A percentile compares a stretch with the other conserved stretches of the same genome.
Evolutionary conservation across 2,797 vertebrate species (phyloP).

Genomic region (Danio choprae): DNA sequence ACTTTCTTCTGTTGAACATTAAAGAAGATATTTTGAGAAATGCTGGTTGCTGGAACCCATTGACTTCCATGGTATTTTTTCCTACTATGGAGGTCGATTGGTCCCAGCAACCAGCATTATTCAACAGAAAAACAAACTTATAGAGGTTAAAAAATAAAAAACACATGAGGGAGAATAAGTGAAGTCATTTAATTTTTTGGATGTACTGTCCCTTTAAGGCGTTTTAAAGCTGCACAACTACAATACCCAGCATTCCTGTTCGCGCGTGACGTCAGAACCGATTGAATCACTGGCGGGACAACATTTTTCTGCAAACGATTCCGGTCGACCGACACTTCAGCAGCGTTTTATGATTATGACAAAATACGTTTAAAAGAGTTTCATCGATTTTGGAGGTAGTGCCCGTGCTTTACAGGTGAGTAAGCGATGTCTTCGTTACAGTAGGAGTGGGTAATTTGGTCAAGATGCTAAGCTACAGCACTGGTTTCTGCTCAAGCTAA

Average conservation of each 20-base stretch:
- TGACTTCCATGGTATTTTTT: too few relatives aligned
- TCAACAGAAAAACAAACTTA: too few relatives aligned
- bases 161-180: too few relatives aligned
- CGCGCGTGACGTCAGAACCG: slow-evolving; percentile 33
- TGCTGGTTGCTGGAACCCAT: too few relatives aligned
- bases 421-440: not conserved
- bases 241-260: slow-evolving; percentile 55
- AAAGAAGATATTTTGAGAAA: too few relatives aligned
- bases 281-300: slow-evolving; percentile 78
- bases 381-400: not conserved
- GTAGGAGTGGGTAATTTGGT: not conserved
- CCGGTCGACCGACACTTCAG: not conserved
- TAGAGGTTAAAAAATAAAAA: too few relatives aligned
- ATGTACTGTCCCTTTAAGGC: not conserved
- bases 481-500: not conserved
- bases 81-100: too few relatives aligned
- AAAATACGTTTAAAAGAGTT: not conserved
- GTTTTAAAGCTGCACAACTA: too few relatives aligned
- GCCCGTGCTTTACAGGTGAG: not conserved
- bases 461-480: slow-evolving; percentile 33
- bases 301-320: slow-evolving; percentile 14
- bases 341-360: not conserved
- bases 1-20: too few relatives aligned
- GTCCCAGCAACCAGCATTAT: too few relatives aligned
- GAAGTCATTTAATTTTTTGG: too few relatives aligned